phyloP scores from a whole-genome alignment of 2,888 invertebrate species.

The Agrotis segetum region DNA sequence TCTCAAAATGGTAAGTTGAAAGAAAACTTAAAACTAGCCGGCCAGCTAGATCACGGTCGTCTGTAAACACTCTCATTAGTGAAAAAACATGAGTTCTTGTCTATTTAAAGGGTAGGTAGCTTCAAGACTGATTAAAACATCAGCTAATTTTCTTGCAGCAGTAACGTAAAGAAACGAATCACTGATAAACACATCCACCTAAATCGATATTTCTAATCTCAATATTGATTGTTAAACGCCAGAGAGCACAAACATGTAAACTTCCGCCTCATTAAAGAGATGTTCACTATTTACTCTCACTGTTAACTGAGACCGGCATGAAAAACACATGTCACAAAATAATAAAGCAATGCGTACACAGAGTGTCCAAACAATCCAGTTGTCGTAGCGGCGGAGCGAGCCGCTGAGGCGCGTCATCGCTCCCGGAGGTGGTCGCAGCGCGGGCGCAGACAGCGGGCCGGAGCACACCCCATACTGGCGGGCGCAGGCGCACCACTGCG shows the following conservation, averaged over 20 bases:
- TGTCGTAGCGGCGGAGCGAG: constrained; percentile 69
- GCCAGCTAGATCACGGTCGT: not conserved
- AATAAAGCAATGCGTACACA: constrained; percentile 85
- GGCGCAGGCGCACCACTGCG: constrained; percentile 79
- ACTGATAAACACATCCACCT: constrained; percentile 10
- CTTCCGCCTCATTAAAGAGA: constrained; percentile 26
- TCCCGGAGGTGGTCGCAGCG: constrained; percentile 65
- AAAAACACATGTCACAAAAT: constrained; percentile 65
- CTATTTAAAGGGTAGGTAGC: not conserved
- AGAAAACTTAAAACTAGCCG: not conserved
- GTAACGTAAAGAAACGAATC: not conserved
- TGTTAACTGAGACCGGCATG: constrained; percentile 45
- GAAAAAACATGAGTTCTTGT: not conserved
- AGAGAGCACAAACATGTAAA: constrained; percentile 36
- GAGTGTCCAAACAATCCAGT: constrained; percentile 83
- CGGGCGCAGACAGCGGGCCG: constrained; percentile 69
- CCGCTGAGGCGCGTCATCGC: constrained; percentile 72
- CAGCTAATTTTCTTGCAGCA: not conserved
- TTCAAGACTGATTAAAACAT: not conserved
- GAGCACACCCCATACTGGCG: constrained; percentile 87
- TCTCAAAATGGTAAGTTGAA: not conserved
- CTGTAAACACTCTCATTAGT: no score
- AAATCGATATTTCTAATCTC: constrained; percentile 14
- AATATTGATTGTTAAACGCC: constrained; percentile 17
- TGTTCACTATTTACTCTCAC: constrained; percentile 58